These are phyloP conservation scores for Psittacula cyanocephala DNA, from an alignment of 2,113 vertebrate species.

Conservation along the genomic window DNA sequence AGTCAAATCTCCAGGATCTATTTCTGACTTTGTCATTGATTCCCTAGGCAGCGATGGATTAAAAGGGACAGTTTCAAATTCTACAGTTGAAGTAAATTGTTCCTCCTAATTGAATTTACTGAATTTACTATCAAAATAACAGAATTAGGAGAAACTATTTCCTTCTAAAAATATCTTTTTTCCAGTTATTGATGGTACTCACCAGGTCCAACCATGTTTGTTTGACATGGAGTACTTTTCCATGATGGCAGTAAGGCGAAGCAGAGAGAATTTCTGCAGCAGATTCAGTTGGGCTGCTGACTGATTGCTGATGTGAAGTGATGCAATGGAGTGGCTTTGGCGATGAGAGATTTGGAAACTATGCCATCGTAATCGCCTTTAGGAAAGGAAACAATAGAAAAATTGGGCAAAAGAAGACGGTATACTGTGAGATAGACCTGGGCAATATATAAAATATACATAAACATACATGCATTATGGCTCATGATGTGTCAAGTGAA, in stretches of 20 bases:
- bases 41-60: not conserved
- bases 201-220: constrained; percentile 98
- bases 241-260: constrained; percentile 96
- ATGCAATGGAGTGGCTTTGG: constrained; percentile 83
- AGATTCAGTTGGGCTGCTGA: constrained; percentile 92
- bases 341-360: constrained; percentile 93
- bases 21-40: not conserved
- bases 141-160: not conserved
- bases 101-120: not conserved
- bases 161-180: not conserved
- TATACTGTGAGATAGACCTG: not conserved
- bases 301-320: constrained; percentile 91
- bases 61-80: not conserved
- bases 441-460: not conserved
- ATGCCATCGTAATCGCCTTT: constrained; percentile 84
- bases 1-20: not conserved
- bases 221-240: constrained; percentile 95
- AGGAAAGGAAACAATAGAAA: not conserved
- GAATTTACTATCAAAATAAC: not conserved
- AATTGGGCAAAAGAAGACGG: not conserved
- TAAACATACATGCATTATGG: not conserved
- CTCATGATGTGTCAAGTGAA: not conserved
- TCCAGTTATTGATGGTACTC: constrained; percentile 31
- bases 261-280: constrained; percentile 92
- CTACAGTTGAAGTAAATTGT: not conserved